phyloP scores from a whole-genome alignment of 2,888 invertebrate species.

The Ligdia adustata region DNA sequence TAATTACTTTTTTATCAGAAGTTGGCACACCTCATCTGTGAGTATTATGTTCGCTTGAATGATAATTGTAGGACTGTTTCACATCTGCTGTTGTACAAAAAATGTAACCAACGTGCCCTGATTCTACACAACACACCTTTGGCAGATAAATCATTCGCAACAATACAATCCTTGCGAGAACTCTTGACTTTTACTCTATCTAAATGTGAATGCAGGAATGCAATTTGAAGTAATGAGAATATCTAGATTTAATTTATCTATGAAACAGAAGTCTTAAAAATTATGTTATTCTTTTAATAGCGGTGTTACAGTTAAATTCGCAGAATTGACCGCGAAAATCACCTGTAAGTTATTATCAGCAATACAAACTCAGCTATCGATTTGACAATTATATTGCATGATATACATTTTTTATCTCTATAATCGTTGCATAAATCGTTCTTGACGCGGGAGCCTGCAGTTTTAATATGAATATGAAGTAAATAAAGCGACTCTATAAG shows the following conservation, averaged over 20 bases:
- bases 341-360: neutral
- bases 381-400: conserved; percentile 9
- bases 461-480: conserved; percentile 32
- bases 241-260: neutral
- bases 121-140: conserved; percentile 34
- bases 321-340: neutral
- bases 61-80: conserved; percentile 53
- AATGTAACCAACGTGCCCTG: conserved; percentile 50
- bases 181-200: conserved; percentile 22
- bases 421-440: conserved; percentile 17
- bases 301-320: too few species aligned
- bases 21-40: conserved; percentile 43
- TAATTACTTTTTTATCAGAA: conserved; percentile 24
- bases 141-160: conserved; percentile 40
- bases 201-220: too few species aligned
- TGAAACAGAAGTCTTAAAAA: too few species aligned
- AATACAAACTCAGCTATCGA: conserved; percentile 5
- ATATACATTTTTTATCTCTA: conserved; percentile 14
- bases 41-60: conserved; percentile 49
- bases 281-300: too few species aligned
- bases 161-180: conserved; percentile 21
- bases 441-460: conserved; percentile 16
- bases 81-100: conserved; percentile 61
- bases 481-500: conserved; percentile 31
- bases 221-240: too few species aligned